These are phyloP conservation scores for Drosophila picticornis DNA, from an alignment of 2,888 invertebrate genomes.

Conservation along the genomic window DNA sequence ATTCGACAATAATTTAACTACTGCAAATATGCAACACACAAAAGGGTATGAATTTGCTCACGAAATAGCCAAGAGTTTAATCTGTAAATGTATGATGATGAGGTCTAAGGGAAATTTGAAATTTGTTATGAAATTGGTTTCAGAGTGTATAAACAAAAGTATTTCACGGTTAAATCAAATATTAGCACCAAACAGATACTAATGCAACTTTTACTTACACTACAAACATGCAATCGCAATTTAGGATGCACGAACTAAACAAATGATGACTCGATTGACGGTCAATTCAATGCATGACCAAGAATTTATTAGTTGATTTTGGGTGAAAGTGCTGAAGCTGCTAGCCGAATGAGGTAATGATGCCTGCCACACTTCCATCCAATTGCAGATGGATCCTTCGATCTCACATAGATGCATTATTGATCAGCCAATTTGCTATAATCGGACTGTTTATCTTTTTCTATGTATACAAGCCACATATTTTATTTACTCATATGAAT, in stretches of 20 bases:
- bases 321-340: slow-evolving; percentile 28
- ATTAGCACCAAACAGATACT: not conserved
- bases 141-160: not conserved
- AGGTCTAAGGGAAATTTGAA: not conserved
- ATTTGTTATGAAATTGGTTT: not conserved
- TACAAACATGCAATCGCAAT: not conserved
- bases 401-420: not conserved
- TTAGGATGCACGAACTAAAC: slow-evolving; percentile 29
- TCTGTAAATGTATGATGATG: not conserved
- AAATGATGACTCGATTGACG: slow-evolving; percentile 63
- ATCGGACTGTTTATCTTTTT: not conserved
- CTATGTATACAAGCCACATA: rapidly evolving
- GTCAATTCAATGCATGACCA: slow-evolving; percentile 59
- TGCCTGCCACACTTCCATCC: slow-evolving; percentile 9
- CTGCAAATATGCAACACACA: not conserved
- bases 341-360: slow-evolving; percentile 25
- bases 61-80: not conserved
- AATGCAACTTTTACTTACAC: not conserved
- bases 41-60: not conserved
- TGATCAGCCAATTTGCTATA: not conserved
- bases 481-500: not conserved
- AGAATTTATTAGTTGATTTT: slow-evolving; percentile 38
- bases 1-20: not conserved
- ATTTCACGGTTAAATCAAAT: not conserved
- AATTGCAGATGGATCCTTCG: not conserved